These are phyloP conservation scores for Chaetura pelagica DNA, from an alignment of 2,113 vertebrate genomes.

Conservation along the genomic window DNA sequence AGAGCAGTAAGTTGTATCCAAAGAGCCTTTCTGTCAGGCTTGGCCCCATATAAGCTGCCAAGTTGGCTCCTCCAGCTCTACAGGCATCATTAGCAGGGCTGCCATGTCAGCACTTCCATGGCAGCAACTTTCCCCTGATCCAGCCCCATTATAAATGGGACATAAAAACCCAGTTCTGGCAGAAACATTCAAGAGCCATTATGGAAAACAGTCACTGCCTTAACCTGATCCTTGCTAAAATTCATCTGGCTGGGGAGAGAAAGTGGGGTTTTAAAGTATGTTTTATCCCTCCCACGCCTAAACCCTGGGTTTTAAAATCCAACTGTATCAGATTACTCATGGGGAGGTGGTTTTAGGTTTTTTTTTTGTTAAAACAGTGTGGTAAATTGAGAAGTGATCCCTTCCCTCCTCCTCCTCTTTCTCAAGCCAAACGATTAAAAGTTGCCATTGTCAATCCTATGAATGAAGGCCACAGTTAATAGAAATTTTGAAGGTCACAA, in stretches of 20 bases:
- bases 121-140: not conserved
- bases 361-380: not conserved
- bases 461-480: not conserved
- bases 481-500: not conserved
- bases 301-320: constrained; percentile 15
- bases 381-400: constrained; percentile 7
- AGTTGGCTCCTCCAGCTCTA: not conserved
- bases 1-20: not conserved
- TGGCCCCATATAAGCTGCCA: not conserved
- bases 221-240: constrained; percentile 20
- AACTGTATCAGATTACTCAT: not conserved
- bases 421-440: not conserved
- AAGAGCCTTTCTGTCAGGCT: not conserved
- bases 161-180: constrained; percentile 6
- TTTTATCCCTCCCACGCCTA: not conserved
- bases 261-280: not conserved
- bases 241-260: not conserved
- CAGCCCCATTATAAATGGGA: not conserved
- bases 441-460: not conserved
- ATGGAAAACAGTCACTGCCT: not conserved
- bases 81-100: not conserved
- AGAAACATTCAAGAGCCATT: not conserved
- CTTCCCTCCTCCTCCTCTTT: not conserved
- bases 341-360: not conserved
- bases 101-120: constrained; percentile 16